These are phyloP conservation scores for Chrysolina haemoptera DNA, from an alignment of 2,888 invertebrate genomes.

Conservation along the genomic window DNA sequence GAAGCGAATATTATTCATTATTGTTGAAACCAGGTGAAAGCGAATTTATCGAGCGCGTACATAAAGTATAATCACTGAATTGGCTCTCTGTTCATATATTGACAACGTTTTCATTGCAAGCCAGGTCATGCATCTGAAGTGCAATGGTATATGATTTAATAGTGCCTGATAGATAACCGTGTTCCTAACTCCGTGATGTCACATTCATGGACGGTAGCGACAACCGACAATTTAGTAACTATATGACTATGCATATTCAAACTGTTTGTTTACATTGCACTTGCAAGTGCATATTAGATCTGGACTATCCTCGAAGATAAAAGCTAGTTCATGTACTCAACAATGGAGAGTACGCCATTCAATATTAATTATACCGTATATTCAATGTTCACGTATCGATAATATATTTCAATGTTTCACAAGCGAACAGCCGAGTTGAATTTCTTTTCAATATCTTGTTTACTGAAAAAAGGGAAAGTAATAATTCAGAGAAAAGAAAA, in stretches of 20 bases:
- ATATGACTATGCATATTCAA: constrained; percentile 8
- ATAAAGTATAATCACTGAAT: constrained; percentile 17
- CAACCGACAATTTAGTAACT: constrained; percentile 5
- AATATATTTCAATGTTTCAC: no score
- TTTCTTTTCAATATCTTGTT: no score
- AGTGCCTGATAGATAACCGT: constrained; percentile 26
- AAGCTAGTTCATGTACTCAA: no score
- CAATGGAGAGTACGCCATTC: no score
- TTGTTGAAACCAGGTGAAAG: background rate
- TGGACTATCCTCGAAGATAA: background rate
- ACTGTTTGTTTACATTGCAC: background rate
- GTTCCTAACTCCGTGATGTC: constrained; percentile 11
- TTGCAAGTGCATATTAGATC: background rate
- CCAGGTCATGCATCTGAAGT: constrained; percentile 26
- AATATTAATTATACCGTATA: no score
- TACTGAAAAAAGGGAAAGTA: no score
- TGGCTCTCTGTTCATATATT: constrained; percentile 16
- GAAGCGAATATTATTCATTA: background rate
- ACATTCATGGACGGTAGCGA: constrained; percentile 10
- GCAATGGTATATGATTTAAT: constrained; percentile 25
- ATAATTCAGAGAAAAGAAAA: no score
- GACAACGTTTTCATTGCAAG: constrained; percentile 19
- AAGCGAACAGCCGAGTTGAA: no score
- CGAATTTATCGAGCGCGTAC: background rate
- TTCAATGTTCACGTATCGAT: no score